These are phyloP conservation scores for Watsonalla binaria DNA, from an alignment of 2,888 invertebrate species.

Conservation along the genomic window DNA sequence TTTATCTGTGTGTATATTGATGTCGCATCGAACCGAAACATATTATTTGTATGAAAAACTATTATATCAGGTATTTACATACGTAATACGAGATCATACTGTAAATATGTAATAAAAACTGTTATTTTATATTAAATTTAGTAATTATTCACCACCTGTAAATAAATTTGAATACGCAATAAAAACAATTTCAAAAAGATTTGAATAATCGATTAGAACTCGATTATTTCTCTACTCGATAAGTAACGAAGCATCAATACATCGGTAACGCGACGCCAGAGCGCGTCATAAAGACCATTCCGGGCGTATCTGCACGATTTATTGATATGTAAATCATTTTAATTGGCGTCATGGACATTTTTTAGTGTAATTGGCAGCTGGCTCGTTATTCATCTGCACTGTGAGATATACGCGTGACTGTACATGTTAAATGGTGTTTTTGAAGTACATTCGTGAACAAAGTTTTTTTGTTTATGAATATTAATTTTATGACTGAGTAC, in stretches of 20 bases:
- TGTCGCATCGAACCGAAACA: too few relatives aligned
- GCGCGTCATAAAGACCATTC: conserved; percentile 2
- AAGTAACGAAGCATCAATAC: background rate
- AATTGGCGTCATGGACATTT: conserved; percentile 73
- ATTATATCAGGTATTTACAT: too few relatives aligned
- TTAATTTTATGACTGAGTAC: too few relatives aligned
- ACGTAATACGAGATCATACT: too few relatives aligned
- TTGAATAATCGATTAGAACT: background rate
- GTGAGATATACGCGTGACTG: conserved; percentile 27
- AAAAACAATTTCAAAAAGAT: background rate
- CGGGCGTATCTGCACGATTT: conserved; percentile 54
- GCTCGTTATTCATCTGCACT: conserved; percentile 60
- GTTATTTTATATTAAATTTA: too few relatives aligned
- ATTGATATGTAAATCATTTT: conserved; percentile 78
- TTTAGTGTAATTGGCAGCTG: conserved; percentile 74
- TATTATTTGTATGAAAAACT: too few relatives aligned
- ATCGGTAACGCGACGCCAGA: background rate
- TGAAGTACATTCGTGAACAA: background rate
- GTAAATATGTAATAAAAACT: too few relatives aligned
- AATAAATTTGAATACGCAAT: too few relatives aligned
- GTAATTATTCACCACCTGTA: too few relatives aligned
- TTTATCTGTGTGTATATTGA: too few relatives aligned
- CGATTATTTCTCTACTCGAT: background rate
- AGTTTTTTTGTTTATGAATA: background rate
- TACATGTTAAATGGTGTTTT: conserved; percentile 4